These are phyloP conservation scores for Denticeps clupeoides DNA, from an alignment of 2,797 vertebrate species.

Conservation along the genomic window DNA sequence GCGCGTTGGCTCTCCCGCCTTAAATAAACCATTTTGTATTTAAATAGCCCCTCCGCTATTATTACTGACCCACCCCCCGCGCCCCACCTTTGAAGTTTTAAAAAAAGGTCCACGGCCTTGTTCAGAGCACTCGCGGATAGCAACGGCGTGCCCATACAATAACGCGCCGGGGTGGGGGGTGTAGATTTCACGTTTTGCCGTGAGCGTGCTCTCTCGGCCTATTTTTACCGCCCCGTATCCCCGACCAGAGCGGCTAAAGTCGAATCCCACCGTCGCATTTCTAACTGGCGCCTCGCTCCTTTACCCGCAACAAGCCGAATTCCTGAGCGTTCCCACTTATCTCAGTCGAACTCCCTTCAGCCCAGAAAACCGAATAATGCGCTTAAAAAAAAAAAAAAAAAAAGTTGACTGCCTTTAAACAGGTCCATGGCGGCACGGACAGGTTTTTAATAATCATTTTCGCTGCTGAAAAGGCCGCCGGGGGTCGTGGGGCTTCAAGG, in stretches of 20 bases:
- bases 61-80: not conserved
- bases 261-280: too few species aligned
- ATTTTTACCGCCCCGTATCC: slow-evolving; percentile 60
- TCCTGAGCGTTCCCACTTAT: too few species aligned
- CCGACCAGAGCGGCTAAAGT: slow-evolving; percentile 40
- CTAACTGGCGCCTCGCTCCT: too few species aligned
- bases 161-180: slow-evolving; percentile 30
- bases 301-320: too few species aligned
- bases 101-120: slow-evolving; percentile 4
- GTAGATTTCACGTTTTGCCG: slow-evolving; percentile 54
- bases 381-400: too few species aligned
- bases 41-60: too few species aligned
- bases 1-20: too few species aligned
- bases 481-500: slow-evolving; percentile 3
- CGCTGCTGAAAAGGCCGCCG: slow-evolving; percentile 34
- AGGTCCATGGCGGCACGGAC: too few species aligned
- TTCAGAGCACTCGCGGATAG: slow-evolving; percentile 8
- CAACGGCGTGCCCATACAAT: slow-evolving; percentile 39
- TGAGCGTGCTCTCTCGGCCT: slow-evolving; percentile 48
- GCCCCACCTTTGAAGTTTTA: not conserved
- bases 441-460: not conserved
- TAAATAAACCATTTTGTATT: too few species aligned
- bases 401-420: too few species aligned
- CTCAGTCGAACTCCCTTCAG: too few species aligned
- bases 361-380: too few species aligned